Percentiles rank a stretch among this genome's conserved stretches.
These are phyloP conservation scores for Mamestra brassicae DNA, from an alignment of 2,888 invertebrate genomes.

Conservation along the genomic window DNA sequence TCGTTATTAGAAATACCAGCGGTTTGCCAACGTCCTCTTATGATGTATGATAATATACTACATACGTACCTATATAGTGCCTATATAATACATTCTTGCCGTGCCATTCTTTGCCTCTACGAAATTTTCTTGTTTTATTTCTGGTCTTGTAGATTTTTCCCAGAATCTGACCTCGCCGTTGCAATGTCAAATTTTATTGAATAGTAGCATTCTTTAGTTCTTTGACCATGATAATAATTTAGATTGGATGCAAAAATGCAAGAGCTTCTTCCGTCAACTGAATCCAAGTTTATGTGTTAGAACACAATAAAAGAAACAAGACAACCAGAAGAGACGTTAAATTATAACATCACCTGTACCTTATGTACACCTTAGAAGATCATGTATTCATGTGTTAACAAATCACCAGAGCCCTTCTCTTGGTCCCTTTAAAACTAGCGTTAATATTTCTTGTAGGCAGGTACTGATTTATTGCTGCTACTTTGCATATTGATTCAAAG, in stretches of 20 bases:
- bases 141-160: slow-evolving; percentile 16
- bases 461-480: not conserved
- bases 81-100: slow-evolving; percentile 56
- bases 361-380: too few species aligned
- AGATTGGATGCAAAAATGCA: slow-evolving; percentile 24
- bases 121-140: slow-evolving; percentile 24
- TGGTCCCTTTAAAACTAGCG: not conserved
- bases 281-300: slow-evolving; percentile 31
- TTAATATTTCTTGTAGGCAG: not conserved
- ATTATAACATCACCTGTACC: not conserved
- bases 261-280: slow-evolving; percentile 16
- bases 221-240: slow-evolving; percentile 29
- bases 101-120: slow-evolving; percentile 31
- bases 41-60: slow-evolving; percentile 64
- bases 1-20: slow-evolving; percentile 82
- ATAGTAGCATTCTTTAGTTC: slow-evolving; percentile 3
- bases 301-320: not conserved
- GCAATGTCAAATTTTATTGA: slow-evolving; percentile 42
- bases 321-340: not conserved
- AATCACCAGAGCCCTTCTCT: not conserved
- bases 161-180: slow-evolving; percentile 22
- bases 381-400: not conserved
- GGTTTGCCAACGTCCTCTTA: slow-evolving; percentile 77
- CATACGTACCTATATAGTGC: slow-evolving; percentile 9
- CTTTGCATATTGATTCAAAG: not conserved